Conservation (phyloP, 2,113 vertebrate genomes). For the Phylloscopus trochilus region DNA sequence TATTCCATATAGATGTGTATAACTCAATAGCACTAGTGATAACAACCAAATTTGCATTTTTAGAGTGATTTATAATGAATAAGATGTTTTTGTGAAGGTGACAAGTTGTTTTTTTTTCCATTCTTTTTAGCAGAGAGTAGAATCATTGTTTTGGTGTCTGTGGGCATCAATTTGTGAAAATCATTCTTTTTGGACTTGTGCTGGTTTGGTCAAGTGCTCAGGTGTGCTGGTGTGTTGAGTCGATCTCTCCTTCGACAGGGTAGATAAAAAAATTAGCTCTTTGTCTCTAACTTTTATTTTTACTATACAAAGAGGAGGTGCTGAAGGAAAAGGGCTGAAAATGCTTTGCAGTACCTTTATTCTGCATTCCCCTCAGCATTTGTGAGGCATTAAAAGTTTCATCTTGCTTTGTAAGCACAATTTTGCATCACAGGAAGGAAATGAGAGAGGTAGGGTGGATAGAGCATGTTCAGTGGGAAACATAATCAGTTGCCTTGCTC, state of each 20-base stretch:
- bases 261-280: not conserved
- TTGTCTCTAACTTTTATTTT: not conserved
- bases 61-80: not conserved
- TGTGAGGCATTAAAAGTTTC: not conserved
- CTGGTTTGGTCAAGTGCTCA: not conserved
- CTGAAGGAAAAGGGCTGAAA: not conserved
- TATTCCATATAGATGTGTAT: not conserved
- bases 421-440: conserved; percentile 26
- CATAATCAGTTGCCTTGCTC: not conserved
- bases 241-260: not conserved
- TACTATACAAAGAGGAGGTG: not conserved
- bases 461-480: not conserved
- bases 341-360: not conserved
- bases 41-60: not conserved
- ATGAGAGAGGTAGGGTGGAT: not conserved
- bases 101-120: not conserved
- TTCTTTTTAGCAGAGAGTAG: not conserved
- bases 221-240: not conserved
- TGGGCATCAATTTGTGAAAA: not conserved
- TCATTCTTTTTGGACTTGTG: not conserved
- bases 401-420: not conserved
- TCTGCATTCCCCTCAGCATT: not conserved
- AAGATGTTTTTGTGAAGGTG: not conserved
- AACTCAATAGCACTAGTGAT: not conserved
- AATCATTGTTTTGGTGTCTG: not conserved